Evolutionary conservation across 2,888 invertebrate genomes (phyloP), one percentile per base, ranked within the genome.

Genomic region (Orthosia cruda): DNA sequence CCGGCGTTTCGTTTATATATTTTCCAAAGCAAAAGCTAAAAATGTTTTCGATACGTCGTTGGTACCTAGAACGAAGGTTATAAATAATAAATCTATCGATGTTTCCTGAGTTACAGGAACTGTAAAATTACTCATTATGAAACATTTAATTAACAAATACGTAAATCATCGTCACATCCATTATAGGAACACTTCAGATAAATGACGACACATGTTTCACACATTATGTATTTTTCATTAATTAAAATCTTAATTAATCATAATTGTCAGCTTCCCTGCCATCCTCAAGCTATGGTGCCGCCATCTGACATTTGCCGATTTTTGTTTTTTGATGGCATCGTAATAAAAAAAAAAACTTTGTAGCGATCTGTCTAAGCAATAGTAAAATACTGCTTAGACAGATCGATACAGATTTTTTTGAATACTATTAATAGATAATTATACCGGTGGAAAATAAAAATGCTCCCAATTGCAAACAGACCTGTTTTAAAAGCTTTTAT

Each of bases 191-290:
- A 50, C 9, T 15, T 26, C 20, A 32, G 20, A 45, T 18, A 2
- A 4, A 4, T n/a, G 49, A 57, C 40, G 23, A 49, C 55, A 75
- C 13, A 12, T 57, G 74, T 57, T 65, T 18, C 16, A 20, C 76
- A 76, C 50, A 26, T 50, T 50, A 15, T 50, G 40, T 20, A n/a
- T 20, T 4, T 20, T 9, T 9, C 18, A 66, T 74, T 57, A 12
- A 74, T 40, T n/a, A 23, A 20, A 40, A 49, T n/a, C 13, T 20
- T 62, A 32, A 54, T 61, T 40, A 20, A 73, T 32, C 26, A 16
- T 9, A 15, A 40, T 2, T 62, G 23, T 50, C 23, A 45, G 1
- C 3, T 2, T 16, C 40, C 1, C 7, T 7, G 3, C 32, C 40
- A 4, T 40, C 40, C 40, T 40, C 3, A 40, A 40, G 40, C 40